Conservation (phyloP, 2,113 vertebrate genomes). For the Salvelinus namaycush region DNA sequence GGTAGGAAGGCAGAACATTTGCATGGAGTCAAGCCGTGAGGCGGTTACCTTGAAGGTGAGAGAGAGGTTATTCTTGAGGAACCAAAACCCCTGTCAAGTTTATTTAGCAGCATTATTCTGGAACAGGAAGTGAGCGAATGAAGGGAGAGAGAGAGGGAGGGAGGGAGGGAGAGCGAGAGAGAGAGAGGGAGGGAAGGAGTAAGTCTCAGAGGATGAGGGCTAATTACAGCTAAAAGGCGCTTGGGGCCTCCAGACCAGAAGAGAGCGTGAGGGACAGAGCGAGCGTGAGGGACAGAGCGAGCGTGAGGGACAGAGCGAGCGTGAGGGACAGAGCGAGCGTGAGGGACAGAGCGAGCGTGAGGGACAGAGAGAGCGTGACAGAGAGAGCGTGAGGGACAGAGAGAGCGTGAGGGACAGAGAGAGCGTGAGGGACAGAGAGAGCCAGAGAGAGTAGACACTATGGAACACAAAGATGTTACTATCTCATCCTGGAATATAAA, state of each 20-base stretch:
- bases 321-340: too few species aligned
- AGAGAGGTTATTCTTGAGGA: constrained; percentile 97
- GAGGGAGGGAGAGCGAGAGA: too few species aligned
- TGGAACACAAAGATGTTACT: too few species aligned
- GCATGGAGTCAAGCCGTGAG: constrained; percentile 2
- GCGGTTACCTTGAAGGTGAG: constrained; percentile 90
- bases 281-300: too few species aligned
- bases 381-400: not conserved
- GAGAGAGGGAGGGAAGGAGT: not conserved
- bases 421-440: too few species aligned
- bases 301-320: too few species aligned
- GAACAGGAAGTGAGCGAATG: constrained; percentile 47
- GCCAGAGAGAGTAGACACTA: not conserved
- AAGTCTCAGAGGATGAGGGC: constrained; percentile 9
- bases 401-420: too few species aligned
- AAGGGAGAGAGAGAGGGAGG: not conserved
- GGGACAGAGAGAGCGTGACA: too few species aligned
- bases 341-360: too few species aligned
- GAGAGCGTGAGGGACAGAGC: not conserved
- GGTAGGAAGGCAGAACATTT: constrained; percentile 8
- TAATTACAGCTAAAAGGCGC: constrained; percentile 16
- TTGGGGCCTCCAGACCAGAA: not conserved
- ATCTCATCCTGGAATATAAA: too few species aligned
- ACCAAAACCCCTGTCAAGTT: too few species aligned
- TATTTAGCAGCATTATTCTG: constrained; percentile 99